These are phyloP conservation scores for Tauraco erythrolophus DNA, from an alignment of 2,113 vertebrate species.

Conservation along the genomic window DNA sequence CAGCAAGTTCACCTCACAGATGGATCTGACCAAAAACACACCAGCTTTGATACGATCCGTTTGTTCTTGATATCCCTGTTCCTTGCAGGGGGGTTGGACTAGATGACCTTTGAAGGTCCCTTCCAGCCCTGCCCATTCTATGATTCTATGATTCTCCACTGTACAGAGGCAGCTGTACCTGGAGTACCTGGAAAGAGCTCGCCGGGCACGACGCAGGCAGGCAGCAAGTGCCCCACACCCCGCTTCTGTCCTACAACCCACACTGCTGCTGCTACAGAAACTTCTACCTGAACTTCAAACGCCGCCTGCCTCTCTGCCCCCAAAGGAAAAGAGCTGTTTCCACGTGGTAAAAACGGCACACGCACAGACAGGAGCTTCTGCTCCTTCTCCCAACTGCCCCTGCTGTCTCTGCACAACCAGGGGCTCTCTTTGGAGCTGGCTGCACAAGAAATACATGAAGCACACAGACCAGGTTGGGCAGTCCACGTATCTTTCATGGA, in stretches of 20 bases:
- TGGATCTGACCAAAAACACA: neutral
- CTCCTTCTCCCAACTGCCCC: neutral
- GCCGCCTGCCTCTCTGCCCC: neutral
- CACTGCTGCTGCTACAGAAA: neutral
- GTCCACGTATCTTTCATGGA: too few species aligned
- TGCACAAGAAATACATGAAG: fast-evolving
- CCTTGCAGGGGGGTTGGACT: too few species aligned
- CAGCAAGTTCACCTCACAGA: neutral
- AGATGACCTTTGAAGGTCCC: too few species aligned
- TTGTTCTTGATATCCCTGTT: too few species aligned
- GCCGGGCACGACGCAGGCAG: too few species aligned
- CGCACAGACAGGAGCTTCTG: neutral
- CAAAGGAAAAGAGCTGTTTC: neutral
- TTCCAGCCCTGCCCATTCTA: too few species aligned
- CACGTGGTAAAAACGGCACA: too few species aligned
- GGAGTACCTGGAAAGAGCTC: fast-evolving
- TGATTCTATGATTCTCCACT: too few species aligned
- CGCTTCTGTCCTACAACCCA: fast-evolving
- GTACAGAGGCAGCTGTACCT: fast-evolving
- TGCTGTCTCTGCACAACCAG: neutral
- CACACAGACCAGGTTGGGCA: neutral
- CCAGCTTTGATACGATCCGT: neutral
- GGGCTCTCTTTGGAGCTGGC: neutral
- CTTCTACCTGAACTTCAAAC: neutral
- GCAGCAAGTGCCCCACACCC: neutral